These are phyloP conservation scores for Mastomys coucha DNA, from an alignment of 2,113 vertebrate species.

Conservation along the genomic window DNA sequence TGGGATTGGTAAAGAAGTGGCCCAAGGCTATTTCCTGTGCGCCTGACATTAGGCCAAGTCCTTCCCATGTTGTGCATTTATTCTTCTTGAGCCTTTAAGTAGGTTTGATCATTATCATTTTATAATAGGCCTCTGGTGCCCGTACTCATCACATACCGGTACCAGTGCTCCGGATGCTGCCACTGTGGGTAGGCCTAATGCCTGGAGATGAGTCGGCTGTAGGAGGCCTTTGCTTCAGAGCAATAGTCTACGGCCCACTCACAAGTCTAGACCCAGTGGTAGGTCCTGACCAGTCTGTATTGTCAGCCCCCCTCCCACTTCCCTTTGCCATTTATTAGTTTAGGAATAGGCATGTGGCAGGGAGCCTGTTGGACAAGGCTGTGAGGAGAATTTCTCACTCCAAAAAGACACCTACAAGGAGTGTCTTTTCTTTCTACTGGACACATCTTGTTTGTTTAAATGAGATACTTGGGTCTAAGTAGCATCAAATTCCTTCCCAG, in stretches of 20 bases:
- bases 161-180: background rate
- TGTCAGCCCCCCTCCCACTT: too few relatives aligned
- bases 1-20: background rate
- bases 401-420: background rate
- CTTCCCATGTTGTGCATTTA: background rate
- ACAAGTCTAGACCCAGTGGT: background rate
- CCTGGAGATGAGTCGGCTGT: background rate
- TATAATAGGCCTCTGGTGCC: background rate
- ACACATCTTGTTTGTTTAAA: background rate
- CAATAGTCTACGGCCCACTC: background rate
- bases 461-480: background rate
- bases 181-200: background rate
- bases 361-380: background rate
- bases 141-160: background rate
- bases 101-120: background rate
- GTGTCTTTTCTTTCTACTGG: conserved; percentile 3
- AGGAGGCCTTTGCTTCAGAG: background rate
- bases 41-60: background rate
- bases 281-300: background rate
- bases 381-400: background rate
- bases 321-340: background rate
- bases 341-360: background rate
- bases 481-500: background rate
- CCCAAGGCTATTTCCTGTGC: background rate
- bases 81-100: background rate